Conservation (phyloP, 1,140 invertebrate genomes). For the Andrena cerasifolii region DNA sequence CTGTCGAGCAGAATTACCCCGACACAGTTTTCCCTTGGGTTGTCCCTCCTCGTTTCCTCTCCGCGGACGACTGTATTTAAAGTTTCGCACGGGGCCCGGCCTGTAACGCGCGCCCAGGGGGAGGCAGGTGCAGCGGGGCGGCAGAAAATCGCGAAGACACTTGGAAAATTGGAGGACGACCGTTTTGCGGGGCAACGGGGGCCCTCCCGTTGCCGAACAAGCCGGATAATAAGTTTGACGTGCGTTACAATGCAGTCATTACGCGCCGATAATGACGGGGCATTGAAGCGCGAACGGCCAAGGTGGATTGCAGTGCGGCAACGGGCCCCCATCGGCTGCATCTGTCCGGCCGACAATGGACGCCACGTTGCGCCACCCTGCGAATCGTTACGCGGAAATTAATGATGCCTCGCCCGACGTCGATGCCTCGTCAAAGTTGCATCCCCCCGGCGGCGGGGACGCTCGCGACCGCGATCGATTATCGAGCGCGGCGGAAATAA, state of each 20-base stretch:
- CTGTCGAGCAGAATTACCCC: neutral
- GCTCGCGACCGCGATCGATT: too few species aligned
- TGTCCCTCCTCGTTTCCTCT: neutral
- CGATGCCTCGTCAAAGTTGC: constrained; percentile 5
- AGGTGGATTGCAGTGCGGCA: constrained; percentile 65
- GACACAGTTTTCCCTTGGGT: neutral
- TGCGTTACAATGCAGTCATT: constrained; percentile 73
- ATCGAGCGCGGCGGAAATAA: neutral
- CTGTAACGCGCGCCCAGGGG: too few species aligned
- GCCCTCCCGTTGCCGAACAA: constrained; percentile 18
- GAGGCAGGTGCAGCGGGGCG: neutral
- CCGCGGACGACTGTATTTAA: fast-evolving
- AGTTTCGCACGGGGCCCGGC: neutral
- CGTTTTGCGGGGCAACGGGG: neutral
- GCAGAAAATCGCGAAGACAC: neutral
- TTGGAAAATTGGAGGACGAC: neutral
- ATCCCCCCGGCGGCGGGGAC: neutral
- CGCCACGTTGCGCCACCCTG: constrained; percentile 49
- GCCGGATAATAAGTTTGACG: constrained; percentile 70
- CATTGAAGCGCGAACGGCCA: constrained; percentile 70
- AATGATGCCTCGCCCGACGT: constrained; percentile 24
- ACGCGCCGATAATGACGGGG: constrained; percentile 74
- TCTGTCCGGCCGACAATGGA: constrained; percentile 70
- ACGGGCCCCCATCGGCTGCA: constrained; percentile 59
- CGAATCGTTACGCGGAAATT: constrained; percentile 52